Base-by-base conservation (phyloP, 2,113 vertebrate species). In the Willisornis vidua region DNA sequence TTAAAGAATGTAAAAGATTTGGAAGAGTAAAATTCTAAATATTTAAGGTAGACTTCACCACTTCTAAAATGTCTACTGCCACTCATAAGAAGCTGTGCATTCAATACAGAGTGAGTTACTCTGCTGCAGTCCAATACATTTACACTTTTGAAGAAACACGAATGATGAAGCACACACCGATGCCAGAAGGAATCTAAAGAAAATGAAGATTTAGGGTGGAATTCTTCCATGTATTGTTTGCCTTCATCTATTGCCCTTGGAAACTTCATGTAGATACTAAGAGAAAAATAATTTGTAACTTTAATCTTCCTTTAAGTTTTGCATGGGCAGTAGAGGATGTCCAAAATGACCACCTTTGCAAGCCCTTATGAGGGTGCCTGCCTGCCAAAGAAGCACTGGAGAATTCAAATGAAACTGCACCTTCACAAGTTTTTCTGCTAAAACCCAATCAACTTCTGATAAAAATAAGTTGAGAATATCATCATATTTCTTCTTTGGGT, bases 311-410 rank as follows among this genome's bases (percentile, higher is more conserved):
- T 65, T 63, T 51, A 85, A 39, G 23, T 29, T 93, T 70, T 46
- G 16, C 10, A 5, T 29, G 22, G 28, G 10, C 6, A 46, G 11
- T 17, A 6, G 1, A 0, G 3, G 1, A 4, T 35, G 7, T 62
- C 43, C 28, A 58, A 49, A 84, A 48, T 39, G 20, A 5, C 6
- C 43, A 1, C 1, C 6, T 18, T 51, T 43, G n/a, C 52, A 33
- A 46, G 41, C 2, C 29, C 23, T 52, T 68, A 18, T 61, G 25
- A 41, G 3, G 6, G 19, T 84, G 7, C 13, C 26, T 84, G 45
- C 24, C 8, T n/a, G 24, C 17, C 7, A 39, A 55, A 48, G 18
- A 75, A 58, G 10, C 68, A 7, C 39, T 23, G 41, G 37, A 37
- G 46, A 91, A 87, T 59, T 63, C 66, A 63, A 48, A 75, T 46